Percentiles rank a stretch among this genome's conserved stretches.
These are phyloP conservation scores for Liopterus haemorrhoidalis DNA, from an alignment of 2,888 invertebrate species.

Conservation along the genomic window DNA sequence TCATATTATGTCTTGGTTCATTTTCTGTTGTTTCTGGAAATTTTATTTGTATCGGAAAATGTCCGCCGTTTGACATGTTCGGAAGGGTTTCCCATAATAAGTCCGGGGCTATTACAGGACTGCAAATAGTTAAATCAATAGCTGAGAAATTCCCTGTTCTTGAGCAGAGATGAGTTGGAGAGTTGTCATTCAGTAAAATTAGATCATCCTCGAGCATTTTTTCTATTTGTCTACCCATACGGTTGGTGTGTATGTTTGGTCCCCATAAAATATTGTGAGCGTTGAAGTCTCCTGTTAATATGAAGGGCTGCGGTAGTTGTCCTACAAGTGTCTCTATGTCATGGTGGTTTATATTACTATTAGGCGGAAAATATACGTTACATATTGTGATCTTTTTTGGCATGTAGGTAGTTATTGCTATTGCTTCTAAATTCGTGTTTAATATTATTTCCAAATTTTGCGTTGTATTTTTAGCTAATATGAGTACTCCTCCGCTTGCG, in stretches of 20 bases:
- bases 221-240: slow-evolving; percentile 6
- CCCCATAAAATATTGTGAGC: slow-evolving; percentile 3
- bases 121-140: slow-evolving; percentile 5
- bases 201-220: slow-evolving; percentile 3
- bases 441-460: not conserved
- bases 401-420: not conserved
- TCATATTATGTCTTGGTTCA: too few species aligned
- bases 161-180: slow-evolving; percentile 3
- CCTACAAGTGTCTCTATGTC: not conserved
- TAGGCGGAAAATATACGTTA: slow-evolving; percentile 2
- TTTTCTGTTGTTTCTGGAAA: too few species aligned
- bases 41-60: slow-evolving; percentile 7
- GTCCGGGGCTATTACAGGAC: not conserved
- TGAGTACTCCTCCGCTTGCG: slow-evolving; percentile 10
- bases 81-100: slow-evolving; percentile 1
- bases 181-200: not conserved
- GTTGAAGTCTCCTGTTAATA: not conserved
- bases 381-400: not conserved
- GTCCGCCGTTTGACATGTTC: slow-evolving; percentile 2
- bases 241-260: not conserved
- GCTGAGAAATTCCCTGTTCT: slow-evolving; percentile 7
- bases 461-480: not conserved
- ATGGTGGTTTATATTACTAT: too few species aligned
- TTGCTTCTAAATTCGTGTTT: not conserved
- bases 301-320: not conserved